Conservation (phyloP, 1,140 invertebrate species). For the Eriocheir sinensis region DNA sequence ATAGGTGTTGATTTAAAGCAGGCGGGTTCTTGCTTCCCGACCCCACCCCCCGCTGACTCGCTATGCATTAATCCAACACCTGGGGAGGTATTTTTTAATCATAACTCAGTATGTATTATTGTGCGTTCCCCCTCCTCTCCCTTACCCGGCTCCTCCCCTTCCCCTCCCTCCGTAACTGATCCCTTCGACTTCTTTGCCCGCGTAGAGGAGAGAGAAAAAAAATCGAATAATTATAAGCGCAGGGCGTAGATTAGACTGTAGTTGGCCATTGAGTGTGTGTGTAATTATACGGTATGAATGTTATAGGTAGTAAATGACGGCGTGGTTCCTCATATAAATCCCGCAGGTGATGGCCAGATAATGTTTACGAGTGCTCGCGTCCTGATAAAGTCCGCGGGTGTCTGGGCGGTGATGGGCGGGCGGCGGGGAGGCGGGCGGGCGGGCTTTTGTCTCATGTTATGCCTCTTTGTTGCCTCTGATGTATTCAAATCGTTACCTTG, state of each 20-base stretch:
- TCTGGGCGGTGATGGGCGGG: not conserved
- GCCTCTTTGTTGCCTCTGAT: conserved; percentile 3
- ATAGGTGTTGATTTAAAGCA: not conserved
- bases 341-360: conserved; percentile 1
- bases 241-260: not conserved
- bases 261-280: not conserved
- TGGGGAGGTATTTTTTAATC: not conserved
- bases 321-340: conserved; percentile 24
- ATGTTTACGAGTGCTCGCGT: conserved; percentile 22
- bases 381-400: conserved; percentile 3
- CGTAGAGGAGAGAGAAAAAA: no score
- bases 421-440: not conserved
- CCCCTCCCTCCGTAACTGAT: not conserved
- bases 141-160: not conserved
- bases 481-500: conserved; percentile 16
- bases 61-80: not conserved
- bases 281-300: conserved; percentile 16
- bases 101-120: not conserved
- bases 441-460: not conserved
- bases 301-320: conserved; percentile 16
- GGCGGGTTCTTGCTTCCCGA: not conserved
- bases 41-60: not conserved
- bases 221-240: not conserved
- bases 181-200: no score
- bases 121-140: not conserved